Conservation (phyloP, 2,113 vertebrate genomes). For the Indri indri region DNA sequence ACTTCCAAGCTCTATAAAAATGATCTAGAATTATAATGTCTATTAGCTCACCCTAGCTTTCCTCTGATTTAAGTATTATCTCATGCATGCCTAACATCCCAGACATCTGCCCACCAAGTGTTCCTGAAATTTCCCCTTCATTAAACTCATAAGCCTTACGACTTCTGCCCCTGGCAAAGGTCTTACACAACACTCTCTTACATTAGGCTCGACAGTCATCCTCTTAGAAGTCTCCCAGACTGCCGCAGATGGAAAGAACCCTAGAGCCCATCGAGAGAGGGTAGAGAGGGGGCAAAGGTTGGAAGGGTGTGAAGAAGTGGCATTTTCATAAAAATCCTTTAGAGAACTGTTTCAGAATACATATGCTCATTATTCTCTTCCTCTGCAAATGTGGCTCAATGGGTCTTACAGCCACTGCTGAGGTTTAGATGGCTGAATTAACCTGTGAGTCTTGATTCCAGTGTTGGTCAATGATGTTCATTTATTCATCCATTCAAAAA, state of each 20-base stretch:
- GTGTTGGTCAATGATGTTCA: neutral
- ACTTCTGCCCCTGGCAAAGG: neutral
- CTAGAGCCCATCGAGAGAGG: neutral
- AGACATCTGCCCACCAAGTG: neutral
- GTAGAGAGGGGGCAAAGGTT: neutral
- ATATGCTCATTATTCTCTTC: neutral
- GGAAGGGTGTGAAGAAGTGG: neutral
- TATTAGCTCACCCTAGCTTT: neutral
- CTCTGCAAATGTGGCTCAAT: neutral
- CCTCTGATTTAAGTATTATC: neutral
- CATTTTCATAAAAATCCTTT: neutral
- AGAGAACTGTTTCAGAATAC: neutral
- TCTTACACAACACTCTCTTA: neutral
- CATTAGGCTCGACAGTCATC: neutral
- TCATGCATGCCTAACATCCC: neutral
- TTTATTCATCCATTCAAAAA: neutral
- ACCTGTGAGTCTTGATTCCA: neutral
- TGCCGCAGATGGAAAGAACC: neutral
- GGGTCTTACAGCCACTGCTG: neutral
- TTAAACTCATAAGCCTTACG: neutral
- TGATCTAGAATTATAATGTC: neutral
- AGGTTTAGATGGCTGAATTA: neutral
- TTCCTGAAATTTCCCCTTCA: neutral
- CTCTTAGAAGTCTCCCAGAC: neutral
- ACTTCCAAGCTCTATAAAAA: neutral